A percentile compares a stretch with the other conserved stretches of the same genome.
Conservation (phyloP, 2,113 vertebrate genomes). For the Leptobrachium leishanense region DNA sequence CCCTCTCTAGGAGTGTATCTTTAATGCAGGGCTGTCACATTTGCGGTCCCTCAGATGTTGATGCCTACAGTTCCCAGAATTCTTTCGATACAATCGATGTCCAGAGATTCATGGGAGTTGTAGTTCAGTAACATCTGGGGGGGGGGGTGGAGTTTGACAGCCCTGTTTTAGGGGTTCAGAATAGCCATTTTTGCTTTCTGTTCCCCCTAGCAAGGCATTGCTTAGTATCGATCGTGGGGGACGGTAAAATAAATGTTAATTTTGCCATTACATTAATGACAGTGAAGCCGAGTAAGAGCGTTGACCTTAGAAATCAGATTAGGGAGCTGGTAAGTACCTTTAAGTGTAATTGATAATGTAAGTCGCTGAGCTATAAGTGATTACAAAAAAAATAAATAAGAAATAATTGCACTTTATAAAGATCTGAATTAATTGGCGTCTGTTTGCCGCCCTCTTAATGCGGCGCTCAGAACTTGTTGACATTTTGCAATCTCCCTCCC, state of each 20-base stretch:
- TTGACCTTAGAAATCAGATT: constrained; percentile 67
- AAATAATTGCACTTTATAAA: constrained; percentile 76
- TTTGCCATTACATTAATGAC: not conserved
- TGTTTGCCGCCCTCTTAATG: constrained; percentile 68
- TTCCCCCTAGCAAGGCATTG: too few relatives aligned
- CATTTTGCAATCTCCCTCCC: constrained; percentile 78
- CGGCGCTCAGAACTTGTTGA: constrained; percentile 73
- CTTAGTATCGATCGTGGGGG: not conserved
- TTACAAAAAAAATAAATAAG: constrained; percentile 69
- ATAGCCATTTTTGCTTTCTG: too few relatives aligned
- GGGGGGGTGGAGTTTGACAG: too few relatives aligned
- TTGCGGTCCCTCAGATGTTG: too few relatives aligned
- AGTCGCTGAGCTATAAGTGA: constrained; percentile 67
- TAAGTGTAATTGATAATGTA: constrained; percentile 70
- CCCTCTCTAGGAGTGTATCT: too few relatives aligned
- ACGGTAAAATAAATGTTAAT: not conserved
- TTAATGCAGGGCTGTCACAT: too few relatives aligned
- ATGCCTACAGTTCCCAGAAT: too few relatives aligned
- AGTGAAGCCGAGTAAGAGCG: constrained; percentile 38
- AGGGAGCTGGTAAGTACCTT: constrained; percentile 65
- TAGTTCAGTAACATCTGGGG: too few relatives aligned
- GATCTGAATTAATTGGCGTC: constrained; percentile 81
- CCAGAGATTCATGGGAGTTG: too few relatives aligned
- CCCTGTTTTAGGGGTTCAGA: too few relatives aligned
- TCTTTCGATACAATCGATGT: too few relatives aligned